A percentile compares a stretch with the other conserved stretches of the same genome.
Evolutionary conservation across 2,888 invertebrate genomes (phyloP).

Genomic region (Phytoseiulus persimilis): DNA sequence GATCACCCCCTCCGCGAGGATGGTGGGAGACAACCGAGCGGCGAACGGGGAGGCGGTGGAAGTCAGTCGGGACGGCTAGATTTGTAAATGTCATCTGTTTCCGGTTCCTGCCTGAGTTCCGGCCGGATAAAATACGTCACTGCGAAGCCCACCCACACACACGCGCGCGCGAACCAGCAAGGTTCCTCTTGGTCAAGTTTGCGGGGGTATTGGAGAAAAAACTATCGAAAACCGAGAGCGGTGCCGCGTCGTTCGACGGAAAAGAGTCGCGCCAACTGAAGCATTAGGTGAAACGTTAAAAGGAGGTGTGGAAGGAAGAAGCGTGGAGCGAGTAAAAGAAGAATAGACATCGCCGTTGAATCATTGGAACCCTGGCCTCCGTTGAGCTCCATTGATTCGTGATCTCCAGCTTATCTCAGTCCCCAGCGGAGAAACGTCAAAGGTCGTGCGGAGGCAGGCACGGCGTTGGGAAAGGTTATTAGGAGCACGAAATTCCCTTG

Average conservation of each 20-base stretch:
- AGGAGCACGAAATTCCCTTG: too few species aligned
- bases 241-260: background rate
- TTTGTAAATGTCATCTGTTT: conserved; percentile 39
- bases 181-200: background rate
- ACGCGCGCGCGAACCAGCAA: conserved; percentile 6
- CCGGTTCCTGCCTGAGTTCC: conserved; percentile 32
- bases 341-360: background rate
- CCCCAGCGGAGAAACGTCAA: background rate
- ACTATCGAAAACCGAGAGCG: background rate
- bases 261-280: background rate
- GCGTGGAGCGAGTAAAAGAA: background rate
- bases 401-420: background rate
- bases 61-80: conserved; percentile 8
- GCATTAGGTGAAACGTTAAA: background rate
- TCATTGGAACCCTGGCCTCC: background rate
- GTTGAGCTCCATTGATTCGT: background rate
- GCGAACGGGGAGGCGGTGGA: background rate
- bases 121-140: conserved; percentile 34
- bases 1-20: background rate
- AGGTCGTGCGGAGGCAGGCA: too few species aligned
- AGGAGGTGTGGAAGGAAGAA: background rate
- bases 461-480: too few species aligned
- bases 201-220: background rate
- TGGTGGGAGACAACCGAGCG: background rate
- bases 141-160: background rate